Evolutionary conservation across 2,113 vertebrate species (phyloP), one percentile per base, ranked within the genome.

Genomic region (Ceyx cyanopectus): DNA sequence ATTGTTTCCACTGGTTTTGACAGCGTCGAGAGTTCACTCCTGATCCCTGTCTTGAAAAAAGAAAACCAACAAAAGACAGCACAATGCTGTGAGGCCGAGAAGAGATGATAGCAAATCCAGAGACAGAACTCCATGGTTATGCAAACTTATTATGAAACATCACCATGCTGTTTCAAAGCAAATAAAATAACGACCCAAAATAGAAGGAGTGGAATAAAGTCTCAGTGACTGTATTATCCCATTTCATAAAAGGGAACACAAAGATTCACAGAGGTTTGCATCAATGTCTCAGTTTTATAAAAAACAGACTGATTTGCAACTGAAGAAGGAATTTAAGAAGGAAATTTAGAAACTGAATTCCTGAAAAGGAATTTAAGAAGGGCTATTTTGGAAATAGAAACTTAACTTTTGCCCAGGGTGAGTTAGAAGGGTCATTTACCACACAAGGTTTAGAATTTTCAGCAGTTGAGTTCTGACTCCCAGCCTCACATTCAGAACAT

Each of bases 131-230:
- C 51, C 41, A 54, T 51, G 70, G 77, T 85, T 96, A 92, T 66
- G 84, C 83, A 96, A 91, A 80, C 60, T 43, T 73, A 46, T 81
- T 92, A 81, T 9, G 83, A 94, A 96, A 92, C 66, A 81, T 53
- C 11, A 56, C 27, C 57, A 61, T 9, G 66, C 11, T 62, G 92
- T 94, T 93, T 84, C 60, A 75, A 87, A 94, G 86, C 37, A 79
- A 81, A 93, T 65, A 46, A 89, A 94, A 85, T 66, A 87, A 79
- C 20, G 37, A 79, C 30, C 30, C 45, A 91, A 95, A 92, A 87
- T 30, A 95, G 66, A 57, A 79, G 66, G 57, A 79, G 43, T 18
- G 37, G 56, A 92, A 93, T 50, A 62, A 87, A 94, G 56, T 12
- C 14, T 57, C 69, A 69, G 48, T 45, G 50, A 65, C 66, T 61